A percentile compares a stretch with the other conserved stretches of the same genome.
Conservation (phyloP, 2,797 vertebrate genomes). For the Meriones psammophilus region DNA sequence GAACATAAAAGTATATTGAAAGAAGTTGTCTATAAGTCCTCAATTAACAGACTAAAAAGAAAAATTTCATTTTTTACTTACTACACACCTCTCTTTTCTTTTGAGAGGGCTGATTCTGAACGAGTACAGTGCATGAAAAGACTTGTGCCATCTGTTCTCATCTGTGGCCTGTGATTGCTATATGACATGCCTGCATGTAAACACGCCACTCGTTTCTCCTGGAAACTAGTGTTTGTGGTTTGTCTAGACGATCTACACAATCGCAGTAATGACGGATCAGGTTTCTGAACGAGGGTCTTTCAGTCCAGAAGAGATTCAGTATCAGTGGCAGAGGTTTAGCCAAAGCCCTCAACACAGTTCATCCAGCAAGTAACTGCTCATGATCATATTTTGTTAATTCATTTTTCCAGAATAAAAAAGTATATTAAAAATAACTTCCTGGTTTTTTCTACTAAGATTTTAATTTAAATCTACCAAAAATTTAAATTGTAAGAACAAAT, state of each 20-base stretch:
- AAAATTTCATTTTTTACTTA: slow-evolving; percentile 9
- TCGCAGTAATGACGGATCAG: not conserved
- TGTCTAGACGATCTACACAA: not conserved
- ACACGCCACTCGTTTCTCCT: slow-evolving; percentile 17
- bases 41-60: not conserved
- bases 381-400: slow-evolving; percentile 52
- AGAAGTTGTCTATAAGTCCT: not conserved
- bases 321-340: not conserved
- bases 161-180: slow-evolving; percentile 4
- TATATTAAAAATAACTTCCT: slow-evolving; percentile 10
- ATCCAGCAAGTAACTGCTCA: not conserved
- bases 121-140: not conserved
- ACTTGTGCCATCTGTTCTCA: not conserved
- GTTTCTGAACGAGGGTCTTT: slow-evolving; percentile 39
- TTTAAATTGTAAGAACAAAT: not conserved
- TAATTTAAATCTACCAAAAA: not conserved
- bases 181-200: not conserved
- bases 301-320: not conserved
- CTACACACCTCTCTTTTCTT: not conserved
- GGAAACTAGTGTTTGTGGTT: slow-evolving; percentile 23
- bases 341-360: not conserved
- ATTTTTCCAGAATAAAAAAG: slow-evolving; percentile 56
- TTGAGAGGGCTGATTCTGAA: slow-evolving; percentile 1
- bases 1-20: not conserved
- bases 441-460: not conserved